Evolutionary conservation across 2,797 vertebrate species (phyloP).

Genomic region (Echiichthys vipera): DNA sequence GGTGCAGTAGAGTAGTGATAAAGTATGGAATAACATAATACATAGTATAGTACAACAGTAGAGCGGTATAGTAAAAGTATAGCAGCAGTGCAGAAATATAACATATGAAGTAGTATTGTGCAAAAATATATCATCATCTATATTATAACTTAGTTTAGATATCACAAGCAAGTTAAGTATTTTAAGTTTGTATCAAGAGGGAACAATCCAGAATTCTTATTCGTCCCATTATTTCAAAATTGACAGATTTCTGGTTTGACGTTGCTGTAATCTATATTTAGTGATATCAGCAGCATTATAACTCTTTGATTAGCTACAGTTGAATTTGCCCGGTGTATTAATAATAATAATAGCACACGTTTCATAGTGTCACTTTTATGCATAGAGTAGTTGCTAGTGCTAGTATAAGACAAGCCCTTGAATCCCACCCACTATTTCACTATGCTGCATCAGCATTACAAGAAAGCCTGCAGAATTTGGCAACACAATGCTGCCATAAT

Average conservation of each 20-base stretch:
- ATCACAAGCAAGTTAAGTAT: too few relatives aligned
- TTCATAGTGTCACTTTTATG: slow-evolving; percentile 31
- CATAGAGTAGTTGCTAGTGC: slow-evolving; percentile 45
- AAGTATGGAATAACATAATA: too few relatives aligned
- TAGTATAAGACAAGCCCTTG: slow-evolving; percentile 53
- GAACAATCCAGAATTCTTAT: not conserved
- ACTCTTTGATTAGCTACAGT: not conserved
- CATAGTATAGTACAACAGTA: too few relatives aligned
- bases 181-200: not conserved
- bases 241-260: not conserved
- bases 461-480: slow-evolving; percentile 70
- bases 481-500: slow-evolving; percentile 52
- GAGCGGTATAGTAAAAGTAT: too few relatives aligned
- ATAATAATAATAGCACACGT: slow-evolving; percentile 10
- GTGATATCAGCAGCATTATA: not conserved
- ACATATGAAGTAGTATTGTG: too few relatives aligned
- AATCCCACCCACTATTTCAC: slow-evolving; percentile 64
- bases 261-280: not conserved
- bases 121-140: too few relatives aligned
- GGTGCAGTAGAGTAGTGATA: too few relatives aligned
- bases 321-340: not conserved
- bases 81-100: too few relatives aligned
- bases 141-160: too few relatives aligned
- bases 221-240: not conserved
- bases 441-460: slow-evolving; percentile 72